Conservation (phyloP, 2,113 vertebrate species). For the Xenopus laevis region DNA sequence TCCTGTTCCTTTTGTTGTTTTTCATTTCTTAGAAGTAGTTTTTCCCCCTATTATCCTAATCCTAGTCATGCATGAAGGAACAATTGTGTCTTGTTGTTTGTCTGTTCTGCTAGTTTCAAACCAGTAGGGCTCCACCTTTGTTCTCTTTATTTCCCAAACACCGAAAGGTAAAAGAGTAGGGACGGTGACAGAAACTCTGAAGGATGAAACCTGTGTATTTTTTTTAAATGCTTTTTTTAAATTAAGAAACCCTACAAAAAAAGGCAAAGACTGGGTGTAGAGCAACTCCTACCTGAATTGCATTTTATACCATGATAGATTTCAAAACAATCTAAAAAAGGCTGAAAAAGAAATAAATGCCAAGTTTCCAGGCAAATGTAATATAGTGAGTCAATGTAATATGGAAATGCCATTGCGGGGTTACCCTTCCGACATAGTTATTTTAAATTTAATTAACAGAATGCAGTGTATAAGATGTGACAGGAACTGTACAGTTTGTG, state of each 20-base stretch:
- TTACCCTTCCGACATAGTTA: not conserved
- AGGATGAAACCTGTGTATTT: slow-evolving; percentile 72
- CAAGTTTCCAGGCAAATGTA: not conserved
- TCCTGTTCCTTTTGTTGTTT: slow-evolving; percentile 92
- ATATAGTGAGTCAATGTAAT: not conserved
- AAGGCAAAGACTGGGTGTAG: not conserved
- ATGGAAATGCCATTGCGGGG: not conserved
- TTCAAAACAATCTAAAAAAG: not conserved
- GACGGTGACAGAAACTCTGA: slow-evolving; percentile 84
- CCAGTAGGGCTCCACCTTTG: slow-evolving; percentile 92
- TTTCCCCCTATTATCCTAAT: slow-evolving; percentile 92
- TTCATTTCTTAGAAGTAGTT: slow-evolving; percentile 93
- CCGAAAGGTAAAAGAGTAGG: slow-evolving; percentile 89
- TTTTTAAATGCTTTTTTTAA: slow-evolving; percentile 33
- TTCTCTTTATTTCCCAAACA: slow-evolving; percentile 92
- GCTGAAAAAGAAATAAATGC: not conserved
- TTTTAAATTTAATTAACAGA: not conserved
- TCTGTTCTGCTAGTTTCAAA: slow-evolving; percentile 96
- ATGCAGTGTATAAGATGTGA: not conserved
- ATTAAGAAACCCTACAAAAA: slow-evolving; percentile 52
- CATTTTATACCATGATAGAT: not conserved
- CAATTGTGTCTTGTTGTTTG: slow-evolving; percentile 97
- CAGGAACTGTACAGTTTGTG: not conserved
- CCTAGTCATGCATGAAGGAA: slow-evolving; percentile 97
- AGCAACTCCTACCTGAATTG: no score